Evolutionary conservation across 1,140 invertebrate genomes (phyloP), one percentile per base, ranked within the genome.

Genomic region (Brachystomella parvula): DNA sequence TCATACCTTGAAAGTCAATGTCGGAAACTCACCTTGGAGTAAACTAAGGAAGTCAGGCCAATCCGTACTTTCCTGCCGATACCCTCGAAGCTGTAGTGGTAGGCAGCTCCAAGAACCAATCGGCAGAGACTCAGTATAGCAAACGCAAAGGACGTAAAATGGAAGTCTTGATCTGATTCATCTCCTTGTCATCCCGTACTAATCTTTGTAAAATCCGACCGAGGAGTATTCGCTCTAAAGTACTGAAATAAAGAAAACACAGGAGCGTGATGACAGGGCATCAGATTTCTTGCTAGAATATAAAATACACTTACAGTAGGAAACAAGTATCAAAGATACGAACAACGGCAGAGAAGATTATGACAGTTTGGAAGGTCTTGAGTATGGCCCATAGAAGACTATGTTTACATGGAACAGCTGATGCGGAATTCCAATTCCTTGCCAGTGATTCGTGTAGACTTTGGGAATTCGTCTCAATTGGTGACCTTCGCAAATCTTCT

Each of bases 261-360:
- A n/a, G n/a, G n/a, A n/a, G n/a, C n/a, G n/a, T n/a, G n/a, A n/a
- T n/a, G n/a, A n/a, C n/a, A n/a, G n/a, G n/a, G n/a, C n/a, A n/a
- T n/a, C n/a, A n/a, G n/a, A n/a, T n/a, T n/a, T n/a, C n/a, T n/a
- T n/a, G n/a, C n/a, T n/a, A n/a, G n/a, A n/a, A n/a, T n/a, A n/a
- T n/a, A n/a, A n/a, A n/a, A n/a, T n/a, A 6, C 9, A 15, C 49
- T 9, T 53, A 53, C 49, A 53, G 21, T 53, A 53, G 24, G 24
- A 53, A 24, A 24, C 49, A 53, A 26, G 49, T 53, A 53, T 53
- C 49, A 53, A 53, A 53, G 49, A 53, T 24, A 53, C 49, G 49
- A 15, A 53, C 15, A 24, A 26, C 49, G 24, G 21, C 49, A 24
- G 12, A 53, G 49, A 9, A 6, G 24, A 53, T 53, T 19, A 53